These are phyloP conservation scores for Limanda limanda DNA, from an alignment of 2,113 vertebrate genomes.

Conservation along the genomic window DNA sequence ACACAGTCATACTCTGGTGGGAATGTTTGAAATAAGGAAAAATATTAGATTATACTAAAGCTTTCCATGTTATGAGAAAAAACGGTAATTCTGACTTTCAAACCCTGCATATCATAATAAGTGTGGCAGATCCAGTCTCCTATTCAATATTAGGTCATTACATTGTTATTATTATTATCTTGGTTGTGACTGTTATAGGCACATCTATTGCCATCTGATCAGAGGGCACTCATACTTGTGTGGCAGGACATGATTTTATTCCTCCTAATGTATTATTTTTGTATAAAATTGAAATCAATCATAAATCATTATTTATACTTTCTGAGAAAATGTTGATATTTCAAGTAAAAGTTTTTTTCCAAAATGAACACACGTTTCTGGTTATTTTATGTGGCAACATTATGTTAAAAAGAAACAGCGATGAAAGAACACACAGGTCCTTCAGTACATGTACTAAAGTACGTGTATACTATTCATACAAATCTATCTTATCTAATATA, in stretches of 20 bases:
- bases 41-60: constrained; percentile 6
- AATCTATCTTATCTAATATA: no score
- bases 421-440: background rate
- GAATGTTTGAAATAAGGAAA: background rate
- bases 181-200: constrained; percentile 75
- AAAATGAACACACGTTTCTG: constrained; percentile 63
- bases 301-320: constrained; percentile 91
- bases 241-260: constrained; percentile 75
- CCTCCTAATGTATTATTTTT: constrained; percentile 87
- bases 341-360: constrained; percentile 84
- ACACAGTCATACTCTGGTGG: background rate
- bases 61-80: background rate
- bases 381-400: constrained; percentile 35
- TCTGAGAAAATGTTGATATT: constrained; percentile 84
- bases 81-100: background rate
- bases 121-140: constrained; percentile 63
- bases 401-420: background rate
- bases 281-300: constrained; percentile 89
- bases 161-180: constrained; percentile 66
- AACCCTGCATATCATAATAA: constrained; percentile 5
- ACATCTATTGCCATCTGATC: constrained; percentile 74
- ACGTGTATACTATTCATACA: no score
- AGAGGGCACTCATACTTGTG: constrained; percentile 73
- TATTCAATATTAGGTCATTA: constrained; percentile 81
- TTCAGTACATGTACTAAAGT: no score